phyloP scores from a whole-genome alignment of 2,113 vertebrate genomes.

The Spea multiplicata region DNA sequence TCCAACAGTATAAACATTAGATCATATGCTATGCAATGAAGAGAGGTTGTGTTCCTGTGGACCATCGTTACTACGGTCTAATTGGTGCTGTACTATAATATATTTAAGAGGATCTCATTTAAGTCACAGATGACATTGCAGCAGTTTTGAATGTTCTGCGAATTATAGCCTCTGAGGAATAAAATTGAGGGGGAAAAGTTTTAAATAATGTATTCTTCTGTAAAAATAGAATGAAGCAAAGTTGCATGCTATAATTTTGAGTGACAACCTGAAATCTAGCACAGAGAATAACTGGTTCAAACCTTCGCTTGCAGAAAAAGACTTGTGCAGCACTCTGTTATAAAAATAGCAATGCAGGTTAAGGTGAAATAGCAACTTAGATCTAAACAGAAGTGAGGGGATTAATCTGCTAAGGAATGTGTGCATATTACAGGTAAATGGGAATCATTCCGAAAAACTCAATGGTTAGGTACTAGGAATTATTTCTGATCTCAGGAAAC shows the following conservation, averaged over 20 bases:
- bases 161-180: conserved; percentile 21
- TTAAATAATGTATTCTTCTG: conserved; percentile 28
- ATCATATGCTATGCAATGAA: neutral
- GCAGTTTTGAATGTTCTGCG: conserved; percentile 2
- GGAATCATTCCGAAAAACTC: neutral
- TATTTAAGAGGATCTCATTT: neutral
- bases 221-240: conserved; percentile 34
- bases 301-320: conserved; percentile 16
- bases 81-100: neutral
- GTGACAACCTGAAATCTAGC: conserved; percentile 28
- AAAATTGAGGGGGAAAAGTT: conserved; percentile 1
- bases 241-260: conserved; percentile 39
- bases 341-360: conserved; percentile 27
- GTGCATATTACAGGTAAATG: neutral
- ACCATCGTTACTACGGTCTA: neutral
- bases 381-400: conserved; percentile 3
- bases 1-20: neutral
- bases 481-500: neutral
- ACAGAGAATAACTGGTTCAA: conserved; percentile 20
- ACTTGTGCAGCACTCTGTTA: conserved; percentile 19
- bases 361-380: conserved; percentile 20
- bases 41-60: neutral
- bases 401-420: neutral
- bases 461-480: neutral
- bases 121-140: neutral